Conservation (phyloP, 2,113 vertebrate genomes). For the Nibea albiflora region DNA sequence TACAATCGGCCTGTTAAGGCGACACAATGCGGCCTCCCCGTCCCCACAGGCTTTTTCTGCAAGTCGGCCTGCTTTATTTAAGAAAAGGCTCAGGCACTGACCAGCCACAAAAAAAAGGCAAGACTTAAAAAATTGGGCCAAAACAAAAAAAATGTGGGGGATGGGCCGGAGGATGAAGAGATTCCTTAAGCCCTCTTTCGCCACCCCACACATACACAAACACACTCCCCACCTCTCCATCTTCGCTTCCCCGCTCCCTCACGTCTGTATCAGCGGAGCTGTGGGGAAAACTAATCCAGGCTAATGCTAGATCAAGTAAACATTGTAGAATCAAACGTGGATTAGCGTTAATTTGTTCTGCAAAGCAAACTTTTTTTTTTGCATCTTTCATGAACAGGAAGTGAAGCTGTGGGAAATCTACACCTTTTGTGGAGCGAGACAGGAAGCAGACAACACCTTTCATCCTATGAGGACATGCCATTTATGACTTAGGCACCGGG, state of each 20-base stretch:
- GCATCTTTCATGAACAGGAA: slow-evolving; percentile 43
- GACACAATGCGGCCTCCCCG: slow-evolving; percentile 75
- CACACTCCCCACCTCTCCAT: slow-evolving; percentile 31
- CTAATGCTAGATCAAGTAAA: slow-evolving; percentile 15
- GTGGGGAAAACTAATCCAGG: slow-evolving; percentile 18
- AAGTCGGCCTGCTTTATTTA: slow-evolving; percentile 76
- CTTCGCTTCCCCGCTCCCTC: slow-evolving; percentile 21
- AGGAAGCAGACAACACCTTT: slow-evolving; percentile 66
- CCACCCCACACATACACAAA: slow-evolving; percentile 56
- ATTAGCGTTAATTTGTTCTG: slow-evolving; percentile 46
- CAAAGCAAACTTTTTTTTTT: slow-evolving; percentile 5
- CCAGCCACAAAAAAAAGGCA: slow-evolving; percentile 84
- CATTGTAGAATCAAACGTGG: slow-evolving; percentile 12
- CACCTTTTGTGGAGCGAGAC: slow-evolving; percentile 49
- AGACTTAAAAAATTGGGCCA: slow-evolving; percentile 79
- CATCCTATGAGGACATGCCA: slow-evolving; percentile 47
- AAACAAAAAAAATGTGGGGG: slow-evolving; percentile 60
- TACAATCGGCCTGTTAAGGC: slow-evolving; percentile 80
- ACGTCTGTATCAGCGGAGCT: slow-evolving; percentile 56
- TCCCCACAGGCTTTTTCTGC: slow-evolving; percentile 75
- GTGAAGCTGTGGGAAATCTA: slow-evolving; percentile 39
- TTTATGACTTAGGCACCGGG: slow-evolving; percentile 58
- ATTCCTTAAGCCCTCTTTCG: slow-evolving; percentile 59
- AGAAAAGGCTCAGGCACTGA: slow-evolving; percentile 77
- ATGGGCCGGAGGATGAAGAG: slow-evolving; percentile 69